Base-by-base conservation (phyloP, 2,888 invertebrate species). In the Galerucella nymphaeae region DNA sequence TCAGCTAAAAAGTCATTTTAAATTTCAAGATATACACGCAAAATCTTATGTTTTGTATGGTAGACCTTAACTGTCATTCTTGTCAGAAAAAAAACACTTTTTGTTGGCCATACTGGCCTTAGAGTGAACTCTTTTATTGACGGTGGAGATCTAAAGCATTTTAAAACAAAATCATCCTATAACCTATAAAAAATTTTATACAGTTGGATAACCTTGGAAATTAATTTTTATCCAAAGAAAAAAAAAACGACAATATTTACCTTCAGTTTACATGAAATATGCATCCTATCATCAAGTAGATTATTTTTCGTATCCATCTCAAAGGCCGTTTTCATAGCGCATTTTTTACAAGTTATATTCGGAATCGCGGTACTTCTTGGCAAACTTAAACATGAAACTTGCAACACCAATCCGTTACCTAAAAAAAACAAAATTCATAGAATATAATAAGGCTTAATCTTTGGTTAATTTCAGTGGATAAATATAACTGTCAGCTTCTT, bases 321-420 rank as follows among this genome's bases (percentile, higher is more conserved):
- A 38, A 48, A 72, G 48, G 82, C 83, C 73, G 83, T 83, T 69
- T 82, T 82, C 55, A 80, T 88, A 84, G 68, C 59, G 80, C 88
- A 85, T 65, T 87, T 80, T 41, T 86, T 84, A 82, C 91, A 91
- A 66, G 84, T 84, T 66, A 93, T 87, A 23, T 87, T 86, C 9
- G 95, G 95, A 80, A 94, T 90, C 59, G 75, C 91, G 75, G 93
- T 91, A 80, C 92, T 89, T 57, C 96, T 89, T 30, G 96, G 96
- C 80, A 95, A 87, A 85, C 91, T 92, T 85, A 91, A 88, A 69
- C 92, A 87, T 42, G 90, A 88, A 66, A 93, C 88, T 76, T 88
- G 91, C 76, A 94, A 87, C 72, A 89, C 89, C 66, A 89, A 87
- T 75, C 90, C 90, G 80, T 90, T 89, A 20, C 92, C 70, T 69